Evolutionary conservation across 2,888 invertebrate genomes (phyloP).

Genomic region (Diarsia dahlii): DNA sequence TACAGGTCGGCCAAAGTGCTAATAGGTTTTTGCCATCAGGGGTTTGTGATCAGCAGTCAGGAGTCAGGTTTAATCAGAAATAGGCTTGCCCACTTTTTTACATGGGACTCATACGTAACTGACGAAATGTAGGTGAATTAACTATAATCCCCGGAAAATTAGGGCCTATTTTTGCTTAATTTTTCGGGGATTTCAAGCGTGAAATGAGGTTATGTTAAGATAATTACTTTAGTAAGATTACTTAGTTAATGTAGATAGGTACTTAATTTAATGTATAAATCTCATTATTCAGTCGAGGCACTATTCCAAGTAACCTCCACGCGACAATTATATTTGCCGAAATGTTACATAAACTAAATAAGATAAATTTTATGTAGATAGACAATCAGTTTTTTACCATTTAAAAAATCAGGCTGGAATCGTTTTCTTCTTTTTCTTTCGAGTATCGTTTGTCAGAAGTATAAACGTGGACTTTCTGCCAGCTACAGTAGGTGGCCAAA

Average conservation of each 20-base stretch:
- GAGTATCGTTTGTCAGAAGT: not conserved
- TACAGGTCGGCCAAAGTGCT: not conserved
- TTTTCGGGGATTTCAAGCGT: not conserved
- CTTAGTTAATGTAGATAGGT: not conserved
- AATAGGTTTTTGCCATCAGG: not conserved
- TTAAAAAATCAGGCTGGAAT: not conserved
- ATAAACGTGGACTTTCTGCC: not conserved
- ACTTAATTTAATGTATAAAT: not conserved
- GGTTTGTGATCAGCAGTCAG: not conserved
- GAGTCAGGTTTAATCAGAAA: not conserved
- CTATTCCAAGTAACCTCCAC: not conserved
- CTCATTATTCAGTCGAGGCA: not conserved
- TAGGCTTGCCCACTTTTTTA: not conserved
- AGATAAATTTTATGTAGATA: not conserved
- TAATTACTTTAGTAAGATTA: not conserved
- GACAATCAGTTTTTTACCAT: not conserved
- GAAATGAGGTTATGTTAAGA: not conserved
- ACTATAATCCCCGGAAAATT: not conserved
- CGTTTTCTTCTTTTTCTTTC: not conserved
- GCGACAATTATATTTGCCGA: not conserved
- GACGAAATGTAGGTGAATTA: not conserved
- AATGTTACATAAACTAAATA: not conserved
- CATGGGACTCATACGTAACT: not conserved
- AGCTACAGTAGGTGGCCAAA: too few relatives aligned
- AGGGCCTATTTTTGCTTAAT: not conserved